Base-by-base conservation (phyloP, 2,797 vertebrate genomes). In the Phoebastria nigripes region DNA sequence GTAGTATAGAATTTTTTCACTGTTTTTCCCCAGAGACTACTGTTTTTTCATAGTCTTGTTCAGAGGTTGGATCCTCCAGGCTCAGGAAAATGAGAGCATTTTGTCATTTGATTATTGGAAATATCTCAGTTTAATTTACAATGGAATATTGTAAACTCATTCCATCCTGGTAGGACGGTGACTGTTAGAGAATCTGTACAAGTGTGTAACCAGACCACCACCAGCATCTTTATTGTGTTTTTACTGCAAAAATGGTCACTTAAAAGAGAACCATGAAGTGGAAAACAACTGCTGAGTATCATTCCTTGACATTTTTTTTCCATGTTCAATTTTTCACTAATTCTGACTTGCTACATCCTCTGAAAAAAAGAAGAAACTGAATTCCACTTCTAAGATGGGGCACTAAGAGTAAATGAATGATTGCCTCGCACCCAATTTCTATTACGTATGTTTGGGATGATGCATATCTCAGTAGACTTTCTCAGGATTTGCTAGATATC, bases 81-180 rank as follows among this genome's bases (percentile, higher is more conserved):
- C 47, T 90, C 63, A 44, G 49, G 62, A 92, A 83, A 92, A 94
- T 80, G 13, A 83, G 35, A 72, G 11, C 15, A 51, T 74, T 91
- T 77, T 95, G 22, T 91, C 58, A 65, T 72, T 93, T 81, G 72
- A 47, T 88, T 94, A 81, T 81, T 90, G 62, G 33, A 49, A 96
- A 86, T 86, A 79, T 47, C n/a, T 77, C 22, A 16, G 46, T 86
- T 93, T 83, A 83, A 90, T 90, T 94, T 95, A 69, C 33, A 84
- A 20, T 11, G 82, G 31, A 78, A 52, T 83, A 56, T 67, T 90
- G 31, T 71, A 71, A 69, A 78, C 18, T 82, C 33, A n/a, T 63
- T 87, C 26, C 24, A 15, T 65, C 6, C 39, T 87, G 33, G 8
- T 67, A 61, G 37, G 21, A 62, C 54, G 47, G 52, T 87, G 47